Percentiles rank a stretch among this genome's conserved stretches.
Conservation (phyloP, 30 jellyfish, hydroid and myxozoan genomes). For the Catostylus mosaicus region DNA sequence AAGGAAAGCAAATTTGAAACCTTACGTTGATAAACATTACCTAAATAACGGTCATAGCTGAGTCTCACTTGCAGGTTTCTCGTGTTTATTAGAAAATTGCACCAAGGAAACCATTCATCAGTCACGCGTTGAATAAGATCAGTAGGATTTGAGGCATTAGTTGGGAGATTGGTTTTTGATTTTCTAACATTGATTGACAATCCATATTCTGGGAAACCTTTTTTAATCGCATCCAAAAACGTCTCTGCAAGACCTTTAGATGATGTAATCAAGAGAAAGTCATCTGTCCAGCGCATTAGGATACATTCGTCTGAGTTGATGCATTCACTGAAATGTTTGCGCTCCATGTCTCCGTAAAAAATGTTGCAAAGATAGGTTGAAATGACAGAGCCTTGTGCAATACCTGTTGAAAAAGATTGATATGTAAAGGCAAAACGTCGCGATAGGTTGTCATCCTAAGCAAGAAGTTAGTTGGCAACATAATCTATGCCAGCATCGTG, state of each 20-base stretch:
- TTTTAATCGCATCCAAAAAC: slow-evolving; percentile 39
- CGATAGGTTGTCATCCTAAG: no score
- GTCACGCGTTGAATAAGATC: slow-evolving; percentile 9
- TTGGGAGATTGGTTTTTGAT: slow-evolving; percentile 44
- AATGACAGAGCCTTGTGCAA: slow-evolving; percentile 92
- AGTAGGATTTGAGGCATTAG: background rate
- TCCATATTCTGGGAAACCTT: slow-evolving; percentile 78
- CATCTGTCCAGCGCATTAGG: slow-evolving; percentile 96
- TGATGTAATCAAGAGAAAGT: slow-evolving; percentile 70
- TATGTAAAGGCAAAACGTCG: no score
- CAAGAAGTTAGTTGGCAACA: no score
- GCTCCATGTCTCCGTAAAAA: slow-evolving; percentile 78
- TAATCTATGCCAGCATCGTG: no score
- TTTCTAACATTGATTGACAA: slow-evolving; percentile 55
- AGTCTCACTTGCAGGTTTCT: slow-evolving; percentile 62
- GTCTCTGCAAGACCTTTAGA: slow-evolving; percentile 32
- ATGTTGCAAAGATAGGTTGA: slow-evolving; percentile 76
- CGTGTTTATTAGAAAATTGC: slow-evolving; percentile 79
- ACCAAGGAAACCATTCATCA: slow-evolving; percentile 89
- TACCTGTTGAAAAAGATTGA: slow-evolving; percentile 55
- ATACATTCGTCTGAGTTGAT: slow-evolving; percentile 39
- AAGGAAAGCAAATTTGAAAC: no score
- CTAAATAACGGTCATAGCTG: slow-evolving; percentile 76
- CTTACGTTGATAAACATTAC: slow-evolving; percentile 64
- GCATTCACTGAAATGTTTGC: slow-evolving; percentile 17